These are phyloP conservation scores for Eunapius fragilis DNA, from an alignment of 37 sponge, comb jelly and placozoan genomes.

Conservation along the genomic window DNA sequence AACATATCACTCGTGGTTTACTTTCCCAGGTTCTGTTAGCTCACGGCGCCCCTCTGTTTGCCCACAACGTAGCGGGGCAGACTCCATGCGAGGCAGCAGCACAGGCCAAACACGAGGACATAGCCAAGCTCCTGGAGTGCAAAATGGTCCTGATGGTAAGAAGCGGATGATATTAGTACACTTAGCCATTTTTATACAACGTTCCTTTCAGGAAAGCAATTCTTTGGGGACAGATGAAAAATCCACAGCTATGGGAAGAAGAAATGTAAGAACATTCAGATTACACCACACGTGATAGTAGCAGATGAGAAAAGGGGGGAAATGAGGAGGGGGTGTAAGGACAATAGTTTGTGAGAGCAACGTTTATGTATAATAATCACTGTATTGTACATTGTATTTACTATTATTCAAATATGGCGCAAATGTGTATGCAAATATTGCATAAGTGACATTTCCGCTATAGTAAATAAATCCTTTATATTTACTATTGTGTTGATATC, in stretches of 20 bases:
- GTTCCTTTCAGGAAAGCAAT: background rate
- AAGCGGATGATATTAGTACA: background rate
- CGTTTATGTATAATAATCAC: too few species aligned
- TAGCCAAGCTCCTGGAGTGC: constrained; percentile 75
- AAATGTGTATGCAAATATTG: too few species aligned
- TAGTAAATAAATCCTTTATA: too few species aligned
- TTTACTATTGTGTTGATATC: too few species aligned
- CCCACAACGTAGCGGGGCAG: constrained; percentile 61
- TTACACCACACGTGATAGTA: background rate
- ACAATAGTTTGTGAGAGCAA: too few species aligned
- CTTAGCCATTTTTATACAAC: background rate
- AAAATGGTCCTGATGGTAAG: constrained; percentile 72
- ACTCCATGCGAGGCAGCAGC: constrained; percentile 74
- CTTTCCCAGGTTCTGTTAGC: constrained; percentile 81
- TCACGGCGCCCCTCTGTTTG: constrained; percentile 66
- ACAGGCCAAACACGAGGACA: constrained; percentile 68
- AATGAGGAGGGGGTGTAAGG: background rate
- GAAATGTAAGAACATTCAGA: background rate
- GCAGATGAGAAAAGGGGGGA: background rate
- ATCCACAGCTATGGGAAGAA: background rate
- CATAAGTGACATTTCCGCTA: too few species aligned
- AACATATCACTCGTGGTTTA: too few species aligned
- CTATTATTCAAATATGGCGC: too few species aligned
- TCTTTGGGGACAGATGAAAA: background rate
- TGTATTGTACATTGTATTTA: too few species aligned